Base-by-base conservation (phyloP, 2,113 vertebrate genomes). In the Lethenteron reissneri region DNA sequence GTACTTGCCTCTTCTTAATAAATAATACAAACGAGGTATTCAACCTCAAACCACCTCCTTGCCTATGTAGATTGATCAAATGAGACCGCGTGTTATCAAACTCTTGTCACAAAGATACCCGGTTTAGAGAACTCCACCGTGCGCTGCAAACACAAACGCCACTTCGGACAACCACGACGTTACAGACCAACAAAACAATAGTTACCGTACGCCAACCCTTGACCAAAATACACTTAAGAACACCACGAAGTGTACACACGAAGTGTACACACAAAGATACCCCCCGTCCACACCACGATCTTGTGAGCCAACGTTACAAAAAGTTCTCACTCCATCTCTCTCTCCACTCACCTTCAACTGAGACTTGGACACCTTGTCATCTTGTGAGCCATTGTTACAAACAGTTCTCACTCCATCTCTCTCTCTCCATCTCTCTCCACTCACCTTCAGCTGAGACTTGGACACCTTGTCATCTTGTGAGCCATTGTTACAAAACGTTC, bases 391-490 rank as follows among this genome's bases (percentile, higher is more conserved):
- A 25, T 25, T 4, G 25, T 25, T 25, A 25, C 25, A 25, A 25
- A 25, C 4, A 25, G 25, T 25, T 3, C 3, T 25, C 25, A 25
- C 25, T 25, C 25, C 25, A 4, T 25, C 21, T 3, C 15, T 70
- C 41, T 25, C 21, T 3, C 15, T 70, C 41, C 17, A 19, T 13
- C 14, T n/a, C 7, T 69, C 12, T 58, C 2, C 74, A 79, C 83
- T 75, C 76, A 88, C 92, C 88, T 96, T 97, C 1, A 97, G 82
- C 77, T 97, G 92, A 1, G 91, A 95, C 77, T 97, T 97, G 75
- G 92, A 96, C 2, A 19, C 17, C 17, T 19, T 1, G 17, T 19
- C 17, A 19, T 19, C 17, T 19, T 19, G 17, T 2, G 17, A 19
- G 17, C 17, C 17, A 19, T 19, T 19, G 17, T 19, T 19, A 19